These are phyloP conservation scores for Chlamydotis undulata DNA, from an alignment of 2,113 vertebrate genomes.

Conservation along the genomic window DNA sequence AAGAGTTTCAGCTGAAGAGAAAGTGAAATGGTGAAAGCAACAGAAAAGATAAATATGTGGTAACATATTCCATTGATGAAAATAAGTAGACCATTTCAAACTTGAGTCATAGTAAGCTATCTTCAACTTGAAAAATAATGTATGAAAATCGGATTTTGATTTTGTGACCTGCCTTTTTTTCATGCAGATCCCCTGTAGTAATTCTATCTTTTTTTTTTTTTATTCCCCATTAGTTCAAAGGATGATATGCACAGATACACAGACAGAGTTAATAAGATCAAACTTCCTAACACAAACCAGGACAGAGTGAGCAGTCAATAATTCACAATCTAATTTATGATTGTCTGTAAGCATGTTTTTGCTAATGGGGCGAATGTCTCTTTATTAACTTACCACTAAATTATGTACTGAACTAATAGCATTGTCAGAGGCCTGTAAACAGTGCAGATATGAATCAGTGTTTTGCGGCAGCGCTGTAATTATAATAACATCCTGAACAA, in stretches of 20 bases:
- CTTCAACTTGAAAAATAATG: background rate
- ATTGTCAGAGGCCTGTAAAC: conserved; percentile 57
- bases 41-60: background rate
- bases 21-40: background rate
- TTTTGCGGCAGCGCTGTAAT: conserved; percentile 35
- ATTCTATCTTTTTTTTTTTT: background rate
- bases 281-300: conserved; percentile 42
- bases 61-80: background rate
- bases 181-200: background rate
- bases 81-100: background rate
- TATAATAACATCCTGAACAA: conserved; percentile 42
- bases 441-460: conserved; percentile 49
- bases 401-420: conserved; percentile 53
- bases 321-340: conserved; percentile 50
- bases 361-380: conserved; percentile 38
- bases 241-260: background rate
- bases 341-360: conserved; percentile 42
- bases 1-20: background rate
- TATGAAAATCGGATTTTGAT: background rate
- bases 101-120: background rate
- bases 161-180: background rate
- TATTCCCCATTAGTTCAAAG: background rate
- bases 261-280: conserved; percentile 30
- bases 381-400: conserved; percentile 65
- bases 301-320: conserved; percentile 25